Base-by-base conservation (phyloP, 2,888 invertebrate genomes). In the Caenorhabditis japonica region DNA sequence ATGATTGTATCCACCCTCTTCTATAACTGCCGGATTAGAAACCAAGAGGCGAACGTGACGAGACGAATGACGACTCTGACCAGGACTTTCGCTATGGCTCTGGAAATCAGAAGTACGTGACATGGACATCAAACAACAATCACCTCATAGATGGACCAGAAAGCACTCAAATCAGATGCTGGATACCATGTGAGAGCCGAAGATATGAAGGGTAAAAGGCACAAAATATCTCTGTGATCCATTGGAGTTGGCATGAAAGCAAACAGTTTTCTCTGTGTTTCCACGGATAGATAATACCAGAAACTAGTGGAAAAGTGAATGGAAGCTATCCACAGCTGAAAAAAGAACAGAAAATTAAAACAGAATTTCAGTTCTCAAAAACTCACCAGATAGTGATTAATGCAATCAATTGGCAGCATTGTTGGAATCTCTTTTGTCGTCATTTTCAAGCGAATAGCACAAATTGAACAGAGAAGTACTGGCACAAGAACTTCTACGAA, bases 221-320 rank as follows among this genome's bases (percentile, higher is more conserved):
- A 49, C 5, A 60, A 33, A 39, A 62, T 33, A 51, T 71, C 71
- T n/a, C 39, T 15, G 8, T 41, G 41, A 46, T 58, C 58, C 46
- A 71, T 46, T 12, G 58, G 58, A 13, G 49, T 23, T 8, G 71
- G 52, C 3, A 62, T 13, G 33, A 62, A 64, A 10, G 19, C 19
- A 15, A 60, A 51, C 15, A 70, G 23, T 43, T 39, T 47, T 27
- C n/a, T 19, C n/a, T 55, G 49, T n/a, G 49, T 49, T 43, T 70
- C 56, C 12, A 23, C 8, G 2, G 61, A 44, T 13, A 70, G 49
- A 39, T 61, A 70, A 21, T 56, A 61, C 70, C 70, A 70, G 38
- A 70, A 51, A 34, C 61, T 61, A n/a, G 61, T 61, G 3, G 70
- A 61, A 21, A 70, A 70, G 17, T 70, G 60, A 30, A 61, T 61